A percentile compares a stretch with the other conserved stretches of the same genome.
Conservation (phyloP, 2,113 vertebrate species). For the Microtus pennsylvanicus region DNA sequence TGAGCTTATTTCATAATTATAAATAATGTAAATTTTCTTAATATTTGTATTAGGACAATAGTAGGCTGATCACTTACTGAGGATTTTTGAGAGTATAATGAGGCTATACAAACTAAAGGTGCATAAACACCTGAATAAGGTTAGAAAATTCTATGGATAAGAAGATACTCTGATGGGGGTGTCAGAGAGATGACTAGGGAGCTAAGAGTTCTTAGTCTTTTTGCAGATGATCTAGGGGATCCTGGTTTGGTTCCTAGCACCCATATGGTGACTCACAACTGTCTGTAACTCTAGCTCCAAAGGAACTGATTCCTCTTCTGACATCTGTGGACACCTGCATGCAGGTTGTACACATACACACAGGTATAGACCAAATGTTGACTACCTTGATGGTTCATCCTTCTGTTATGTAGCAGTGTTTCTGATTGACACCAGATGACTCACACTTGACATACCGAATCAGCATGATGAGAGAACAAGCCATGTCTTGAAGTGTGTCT, state of each 20-base stretch:
- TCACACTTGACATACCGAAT: background rate
- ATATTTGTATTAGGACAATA: background rate
- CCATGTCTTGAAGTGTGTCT: background rate
- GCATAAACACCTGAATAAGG: background rate
- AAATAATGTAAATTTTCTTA: background rate
- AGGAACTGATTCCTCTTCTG: background rate
- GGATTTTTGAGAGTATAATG: background rate
- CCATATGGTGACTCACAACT: background rate
- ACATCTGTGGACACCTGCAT: background rate
- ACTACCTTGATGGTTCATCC: fast-evolving
- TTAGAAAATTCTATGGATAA: background rate
- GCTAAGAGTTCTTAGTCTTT: no score
- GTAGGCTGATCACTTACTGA: background rate
- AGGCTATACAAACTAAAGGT: background rate
- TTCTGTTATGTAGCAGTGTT: background rate
- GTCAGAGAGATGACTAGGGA: no score
- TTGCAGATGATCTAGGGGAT: background rate
- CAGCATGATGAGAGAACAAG: background rate
- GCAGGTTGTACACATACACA: background rate
- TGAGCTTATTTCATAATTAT: background rate
- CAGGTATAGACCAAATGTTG: background rate
- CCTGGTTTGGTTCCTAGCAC: background rate
- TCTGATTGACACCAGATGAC: background rate
- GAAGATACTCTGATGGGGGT: background rate
- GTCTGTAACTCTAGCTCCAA: background rate